phyloP scores from a whole-genome alignment of 2,888 invertebrate species.

The Gymnocheta viridis region DNA sequence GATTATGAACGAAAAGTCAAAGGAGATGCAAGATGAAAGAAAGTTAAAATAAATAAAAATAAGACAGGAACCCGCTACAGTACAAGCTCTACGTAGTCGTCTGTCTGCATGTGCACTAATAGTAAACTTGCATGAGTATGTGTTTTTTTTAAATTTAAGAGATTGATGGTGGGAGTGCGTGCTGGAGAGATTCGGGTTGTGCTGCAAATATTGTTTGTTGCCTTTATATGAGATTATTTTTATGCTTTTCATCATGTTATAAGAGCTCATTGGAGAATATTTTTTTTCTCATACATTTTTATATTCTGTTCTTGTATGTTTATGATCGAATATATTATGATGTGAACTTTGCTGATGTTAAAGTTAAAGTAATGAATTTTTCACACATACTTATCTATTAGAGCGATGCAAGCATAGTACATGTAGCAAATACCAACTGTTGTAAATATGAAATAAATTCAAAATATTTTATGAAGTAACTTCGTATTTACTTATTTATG shows the following conservation, averaged over 20 bases:
- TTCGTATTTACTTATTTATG: slow-evolving; percentile 45
- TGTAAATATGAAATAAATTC: slow-evolving; percentile 27
- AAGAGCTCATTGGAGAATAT: slow-evolving; percentile 55
- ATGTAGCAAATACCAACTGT: slow-evolving; percentile 19
- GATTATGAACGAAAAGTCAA: background rate
- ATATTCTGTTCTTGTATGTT: slow-evolving; percentile 1
- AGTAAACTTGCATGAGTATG: background rate
- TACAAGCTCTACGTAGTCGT: too few species aligned
- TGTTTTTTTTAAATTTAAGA: background rate
- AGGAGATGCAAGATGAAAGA: background rate
- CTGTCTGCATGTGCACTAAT: background rate
- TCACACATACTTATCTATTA: slow-evolving; percentile 40
- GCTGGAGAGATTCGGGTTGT: background rate
- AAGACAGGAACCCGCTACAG: too few species aligned
- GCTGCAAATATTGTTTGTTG: slow-evolving; percentile 4
- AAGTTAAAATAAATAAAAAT: background rate
- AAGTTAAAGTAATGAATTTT: slow-evolving; percentile 53
- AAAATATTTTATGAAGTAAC: slow-evolving; percentile 55
- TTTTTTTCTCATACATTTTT: slow-evolving; percentile 14
- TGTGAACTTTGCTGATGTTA: slow-evolving; percentile 49
- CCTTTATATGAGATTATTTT: slow-evolving; percentile 51
- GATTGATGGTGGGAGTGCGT: background rate
- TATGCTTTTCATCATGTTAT: slow-evolving; percentile 60
- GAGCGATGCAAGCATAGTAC: slow-evolving; percentile 9
- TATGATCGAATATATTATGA: slow-evolving; percentile 52